These are phyloP conservation scores for Operophtera brumata DNA, from an alignment of 2,888 invertebrate genomes.

Conservation along the genomic window DNA sequence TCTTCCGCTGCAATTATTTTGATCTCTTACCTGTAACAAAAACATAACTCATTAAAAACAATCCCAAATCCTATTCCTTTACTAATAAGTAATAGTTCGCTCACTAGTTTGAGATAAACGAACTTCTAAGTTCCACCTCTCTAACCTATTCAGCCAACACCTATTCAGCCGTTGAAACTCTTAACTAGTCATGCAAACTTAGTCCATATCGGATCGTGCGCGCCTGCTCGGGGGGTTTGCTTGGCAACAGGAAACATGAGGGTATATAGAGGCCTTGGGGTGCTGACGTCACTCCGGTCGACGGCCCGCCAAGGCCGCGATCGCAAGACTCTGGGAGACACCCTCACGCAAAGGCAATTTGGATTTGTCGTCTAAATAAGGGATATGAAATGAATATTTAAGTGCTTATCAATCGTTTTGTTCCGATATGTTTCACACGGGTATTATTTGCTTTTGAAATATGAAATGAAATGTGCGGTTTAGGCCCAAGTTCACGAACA, in stretches of 20 bases:
- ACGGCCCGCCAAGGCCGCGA: conserved; percentile 52
- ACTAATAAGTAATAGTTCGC: neutral
- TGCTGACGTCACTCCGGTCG: conserved; percentile 58
- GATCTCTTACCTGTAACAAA: conserved; percentile 16
- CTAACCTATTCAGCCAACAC: neutral
- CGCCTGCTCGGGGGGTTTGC: conserved; percentile 8
- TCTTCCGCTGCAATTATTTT: neutral
- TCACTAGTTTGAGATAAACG: no score
- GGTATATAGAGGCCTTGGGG: conserved; percentile 14
- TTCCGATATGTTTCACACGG: neutral
- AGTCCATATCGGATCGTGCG: neutral
- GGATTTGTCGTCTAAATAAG: conserved; percentile 16
- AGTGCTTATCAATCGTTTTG: neutral
- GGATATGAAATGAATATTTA: conserved; percentile 12
- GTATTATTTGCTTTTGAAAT: neutral
- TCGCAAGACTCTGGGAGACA: conserved; percentile 21
- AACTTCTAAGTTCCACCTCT: neutral
- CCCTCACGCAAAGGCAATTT: conserved; percentile 26
- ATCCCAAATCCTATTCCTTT: neutral
- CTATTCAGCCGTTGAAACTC: neutral
- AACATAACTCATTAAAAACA: neutral
- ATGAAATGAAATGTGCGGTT: neutral
- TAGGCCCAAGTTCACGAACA: no score
- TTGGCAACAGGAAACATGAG: conserved; percentile 46
- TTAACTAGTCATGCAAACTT: neutral